A percentile compares a stretch with the other conserved stretches of the same genome.
Conservation (phyloP, 92 coral and sea anemone genomes). For the Zoanthus solanderi region DNA sequence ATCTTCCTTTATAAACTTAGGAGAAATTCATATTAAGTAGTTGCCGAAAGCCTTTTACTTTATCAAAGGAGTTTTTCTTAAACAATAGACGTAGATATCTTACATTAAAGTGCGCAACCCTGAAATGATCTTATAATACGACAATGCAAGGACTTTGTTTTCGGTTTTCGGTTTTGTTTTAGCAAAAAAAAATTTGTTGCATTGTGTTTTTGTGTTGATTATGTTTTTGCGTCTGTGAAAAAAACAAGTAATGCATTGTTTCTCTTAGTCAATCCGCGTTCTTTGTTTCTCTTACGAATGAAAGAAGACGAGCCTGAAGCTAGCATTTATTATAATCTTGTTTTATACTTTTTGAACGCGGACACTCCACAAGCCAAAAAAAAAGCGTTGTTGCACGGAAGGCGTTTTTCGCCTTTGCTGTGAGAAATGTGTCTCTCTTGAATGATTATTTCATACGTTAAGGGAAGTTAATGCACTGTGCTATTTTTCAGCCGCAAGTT, state of each 20-base stretch:
- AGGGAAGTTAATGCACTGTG: background rate
- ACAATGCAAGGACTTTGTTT: background rate
- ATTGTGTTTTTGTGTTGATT: background rate
- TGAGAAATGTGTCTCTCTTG: background rate
- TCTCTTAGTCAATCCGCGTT: background rate
- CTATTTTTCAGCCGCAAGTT: background rate
- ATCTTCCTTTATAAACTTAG: background rate
- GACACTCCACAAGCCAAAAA: background rate
- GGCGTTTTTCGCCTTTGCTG: background rate
- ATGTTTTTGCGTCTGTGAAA: background rate
- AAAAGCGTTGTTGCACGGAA: background rate
- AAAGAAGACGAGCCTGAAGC: background rate
- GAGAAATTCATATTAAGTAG: background rate
- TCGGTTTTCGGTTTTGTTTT: background rate
- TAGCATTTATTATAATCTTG: background rate
- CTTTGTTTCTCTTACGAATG: background rate
- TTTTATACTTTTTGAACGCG: background rate
- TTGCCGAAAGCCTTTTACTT: conserved; percentile 10
- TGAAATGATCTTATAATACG: background rate
- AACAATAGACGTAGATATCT: background rate
- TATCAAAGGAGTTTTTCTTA: background rate
- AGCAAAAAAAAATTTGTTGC: background rate
- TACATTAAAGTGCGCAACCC: background rate
- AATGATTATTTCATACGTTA: background rate
- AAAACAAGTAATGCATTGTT: background rate